Evolutionary conservation across 2,113 vertebrate species (phyloP).

Genomic region (Addax nasomaculatus): DNA sequence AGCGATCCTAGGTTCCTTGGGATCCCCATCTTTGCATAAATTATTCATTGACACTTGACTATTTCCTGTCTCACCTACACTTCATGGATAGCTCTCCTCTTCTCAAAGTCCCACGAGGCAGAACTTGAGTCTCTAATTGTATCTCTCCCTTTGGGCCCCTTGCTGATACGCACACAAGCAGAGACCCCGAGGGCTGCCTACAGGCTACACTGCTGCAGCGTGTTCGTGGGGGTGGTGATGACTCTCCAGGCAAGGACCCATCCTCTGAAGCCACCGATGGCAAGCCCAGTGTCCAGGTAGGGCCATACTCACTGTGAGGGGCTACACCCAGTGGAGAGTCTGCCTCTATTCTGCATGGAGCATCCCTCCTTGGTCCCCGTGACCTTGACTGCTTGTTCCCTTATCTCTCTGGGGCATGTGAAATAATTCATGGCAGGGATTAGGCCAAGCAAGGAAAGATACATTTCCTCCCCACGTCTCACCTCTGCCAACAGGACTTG

Average conservation of each 20-base stretch:
- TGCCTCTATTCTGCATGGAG: neutral
- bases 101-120: neutral
- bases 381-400: neutral
- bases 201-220: neutral
- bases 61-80: neutral
- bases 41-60: neutral
- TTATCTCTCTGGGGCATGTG: no score
- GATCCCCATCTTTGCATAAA: neutral
- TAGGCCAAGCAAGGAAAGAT: neutral
- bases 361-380: neutral
- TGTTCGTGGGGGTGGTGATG: accelerated
- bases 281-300: neutral
- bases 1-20: neutral
- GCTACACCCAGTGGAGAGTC: neutral
- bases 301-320: neutral
- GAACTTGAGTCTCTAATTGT: neutral
- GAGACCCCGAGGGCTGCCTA: neutral
- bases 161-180: neutral
- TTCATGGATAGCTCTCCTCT: neutral
- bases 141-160: neutral
- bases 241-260: neutral
- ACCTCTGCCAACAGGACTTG: neutral
- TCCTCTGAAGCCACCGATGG: neutral
- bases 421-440: neutral
- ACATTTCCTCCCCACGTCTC: neutral